A percentile compares a stretch with the other conserved stretches of the same genome.
Conservation (phyloP, 2,888 invertebrate genomes). For the Ceramica pisi region DNA sequence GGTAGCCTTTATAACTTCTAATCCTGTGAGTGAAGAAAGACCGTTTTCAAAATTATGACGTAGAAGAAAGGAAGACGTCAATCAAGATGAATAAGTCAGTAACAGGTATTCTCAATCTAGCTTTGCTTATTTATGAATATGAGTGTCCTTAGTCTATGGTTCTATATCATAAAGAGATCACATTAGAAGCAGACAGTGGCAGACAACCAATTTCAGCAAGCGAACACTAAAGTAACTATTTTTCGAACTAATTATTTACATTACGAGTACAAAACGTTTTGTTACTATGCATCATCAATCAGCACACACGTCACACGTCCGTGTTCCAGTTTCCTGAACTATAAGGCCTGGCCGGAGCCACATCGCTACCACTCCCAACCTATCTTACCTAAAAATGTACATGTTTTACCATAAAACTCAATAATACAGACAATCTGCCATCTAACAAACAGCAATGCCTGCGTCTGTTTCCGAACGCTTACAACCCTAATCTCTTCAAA, state of each 20-base stretch:
- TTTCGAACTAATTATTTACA: constrained; percentile 72
- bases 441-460: constrained; percentile 10
- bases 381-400: constrained; percentile 60
- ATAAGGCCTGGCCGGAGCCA: constrained; percentile 84
- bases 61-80: not conserved
- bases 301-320: constrained; percentile 67
- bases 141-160: not conserved
- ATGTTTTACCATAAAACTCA: constrained; percentile 42
- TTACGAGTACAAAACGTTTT: constrained; percentile 76
- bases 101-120: not conserved
- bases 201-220: constrained; percentile 69
- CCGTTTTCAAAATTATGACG: not conserved
- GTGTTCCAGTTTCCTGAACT: constrained; percentile 75
- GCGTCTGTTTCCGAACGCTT: too few relatives aligned
- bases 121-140: not conserved
- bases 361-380: constrained; percentile 71
- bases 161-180: constrained; percentile 1
- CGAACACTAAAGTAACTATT: constrained; percentile 68
- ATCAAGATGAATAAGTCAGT: not conserved
- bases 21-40: not conserved
- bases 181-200: constrained; percentile 66
- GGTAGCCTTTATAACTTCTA: not conserved
- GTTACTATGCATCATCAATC: constrained; percentile 63
- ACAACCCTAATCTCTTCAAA: too few relatives aligned
- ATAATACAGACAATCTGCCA: constrained; percentile 40